Evolutionary conservation across 2,797 vertebrate genomes (phyloP).

Genomic region (Pangasius macronema): DNA sequence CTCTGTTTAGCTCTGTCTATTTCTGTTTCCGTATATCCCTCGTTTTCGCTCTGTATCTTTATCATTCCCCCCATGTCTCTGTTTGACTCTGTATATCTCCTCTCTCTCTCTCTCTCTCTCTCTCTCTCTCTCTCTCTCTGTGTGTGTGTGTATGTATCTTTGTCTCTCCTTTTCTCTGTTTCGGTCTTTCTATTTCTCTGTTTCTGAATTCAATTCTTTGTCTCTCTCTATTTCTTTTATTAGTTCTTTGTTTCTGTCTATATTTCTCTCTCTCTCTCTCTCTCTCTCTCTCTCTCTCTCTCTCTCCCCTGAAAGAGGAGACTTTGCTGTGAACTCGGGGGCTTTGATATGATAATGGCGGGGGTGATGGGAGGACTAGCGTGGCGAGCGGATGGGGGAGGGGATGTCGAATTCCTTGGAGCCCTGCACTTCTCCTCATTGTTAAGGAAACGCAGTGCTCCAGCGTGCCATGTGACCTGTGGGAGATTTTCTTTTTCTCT

Average conservation of each 20-base stretch:
- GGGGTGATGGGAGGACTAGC: conserved; percentile 54
- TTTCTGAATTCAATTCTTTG: conserved; percentile 8
- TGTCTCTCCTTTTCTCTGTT: background rate
- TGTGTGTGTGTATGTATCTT: too few relatives aligned
- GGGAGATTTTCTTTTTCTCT: conserved; percentile 54
- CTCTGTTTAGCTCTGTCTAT: conserved; percentile 63
- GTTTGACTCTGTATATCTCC: background rate
- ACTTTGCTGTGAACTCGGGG: conserved; percentile 80
- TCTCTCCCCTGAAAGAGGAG: conserved; percentile 78
- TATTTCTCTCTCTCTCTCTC: conserved; percentile 56
- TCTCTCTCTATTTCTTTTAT: conserved; percentile 6
- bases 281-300: conserved; percentile 56
- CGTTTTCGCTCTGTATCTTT: background rate
- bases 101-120: conserved; percentile 21
- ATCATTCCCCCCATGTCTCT: conserved; percentile 55
- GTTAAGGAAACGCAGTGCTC: conserved; percentile 82
- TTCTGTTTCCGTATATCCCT: conserved; percentile 1
- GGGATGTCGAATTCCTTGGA: conserved; percentile 81
- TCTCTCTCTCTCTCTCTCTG: background rate
- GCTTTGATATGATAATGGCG: conserved; percentile 86
- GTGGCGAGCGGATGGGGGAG: conserved; percentile 63
- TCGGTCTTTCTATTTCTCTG: background rate
- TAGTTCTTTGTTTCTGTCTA: conserved; percentile 27
- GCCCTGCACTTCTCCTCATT: conserved; percentile 85
- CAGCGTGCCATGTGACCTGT: conserved; percentile 73